Percentiles rank a stretch among this genome's conserved stretches.
Conservation (phyloP, 2,797 vertebrate species). For the Gymnothorax javanicus region DNA sequence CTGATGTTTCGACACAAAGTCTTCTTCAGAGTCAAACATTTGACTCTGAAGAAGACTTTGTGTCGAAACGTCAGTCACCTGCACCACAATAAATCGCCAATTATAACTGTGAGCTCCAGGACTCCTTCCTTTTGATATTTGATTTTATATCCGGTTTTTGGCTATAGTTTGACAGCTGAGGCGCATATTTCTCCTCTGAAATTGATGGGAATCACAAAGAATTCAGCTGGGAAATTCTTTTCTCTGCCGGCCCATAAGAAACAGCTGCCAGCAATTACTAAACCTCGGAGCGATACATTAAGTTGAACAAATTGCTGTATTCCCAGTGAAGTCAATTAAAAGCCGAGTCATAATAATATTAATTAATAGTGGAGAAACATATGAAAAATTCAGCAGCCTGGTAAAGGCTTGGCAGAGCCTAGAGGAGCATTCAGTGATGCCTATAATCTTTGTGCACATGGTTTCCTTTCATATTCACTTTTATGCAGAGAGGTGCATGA, state of each 20-base stretch:
- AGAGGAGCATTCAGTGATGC: not conserved
- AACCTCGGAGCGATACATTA: not conserved
- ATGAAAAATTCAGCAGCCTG: not conserved
- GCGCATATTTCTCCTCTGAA: not conserved
- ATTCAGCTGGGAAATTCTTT: slow-evolving; percentile 26
- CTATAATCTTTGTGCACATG: no score
- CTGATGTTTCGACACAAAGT: no score
- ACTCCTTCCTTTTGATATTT: no score
- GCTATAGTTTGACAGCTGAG: not conserved
- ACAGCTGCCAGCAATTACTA: slow-evolving; percentile 26
- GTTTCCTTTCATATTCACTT: no score
- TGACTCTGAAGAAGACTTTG: no score
- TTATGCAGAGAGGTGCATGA: no score
- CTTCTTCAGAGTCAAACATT: no score
- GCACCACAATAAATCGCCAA: no score
- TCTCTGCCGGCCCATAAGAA: slow-evolving; percentile 27
- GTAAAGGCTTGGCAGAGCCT: not conserved
- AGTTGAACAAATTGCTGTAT: slow-evolving; percentile 21
- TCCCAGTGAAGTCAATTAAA: slow-evolving; percentile 22
- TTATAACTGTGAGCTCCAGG: no score
- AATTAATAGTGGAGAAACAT: slow-evolving; percentile 32
- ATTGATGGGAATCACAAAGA: slow-evolving; percentile 28
- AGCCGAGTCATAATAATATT: slow-evolving; percentile 29
- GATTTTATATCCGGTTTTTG: no score
- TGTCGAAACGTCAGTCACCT: no score